Conservation (phyloP, 2,888 invertebrate species). For the Aethes cnicana region DNA sequence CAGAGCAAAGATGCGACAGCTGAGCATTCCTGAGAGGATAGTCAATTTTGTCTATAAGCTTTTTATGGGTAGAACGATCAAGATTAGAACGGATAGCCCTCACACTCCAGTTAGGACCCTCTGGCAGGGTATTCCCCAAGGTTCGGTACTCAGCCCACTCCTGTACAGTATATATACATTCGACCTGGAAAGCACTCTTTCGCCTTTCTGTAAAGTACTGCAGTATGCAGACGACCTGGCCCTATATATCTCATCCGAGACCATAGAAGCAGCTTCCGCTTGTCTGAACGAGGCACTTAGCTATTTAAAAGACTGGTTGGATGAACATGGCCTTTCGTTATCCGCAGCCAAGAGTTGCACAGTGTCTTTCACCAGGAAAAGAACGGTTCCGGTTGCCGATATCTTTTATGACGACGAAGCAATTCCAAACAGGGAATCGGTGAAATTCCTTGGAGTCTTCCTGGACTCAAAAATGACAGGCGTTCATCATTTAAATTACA, state of each 20-base stretch:
- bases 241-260: conserved; percentile 13
- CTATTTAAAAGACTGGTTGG: too few species aligned
- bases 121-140: conserved; percentile 35
- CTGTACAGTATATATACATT: conserved; percentile 32
- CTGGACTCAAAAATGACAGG: conserved; percentile 31
- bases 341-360: too few species aligned
- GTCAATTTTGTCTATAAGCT: not conserved
- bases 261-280: not conserved
- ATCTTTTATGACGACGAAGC: too few species aligned
- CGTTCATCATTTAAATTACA: conserved; percentile 17
- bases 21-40: conserved; percentile 20
- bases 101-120: conserved; percentile 19
- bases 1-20: conserved; percentile 15
- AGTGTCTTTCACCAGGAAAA: too few species aligned
- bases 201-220: conserved; percentile 16
- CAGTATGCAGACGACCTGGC: conserved; percentile 35
- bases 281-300: conserved; percentile 13
- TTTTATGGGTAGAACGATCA: not conserved
- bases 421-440: too few species aligned
- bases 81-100: not conserved
- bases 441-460: too few species aligned
- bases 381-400: too few species aligned
- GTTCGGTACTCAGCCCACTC: conserved; percentile 34
- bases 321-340: too few species aligned
- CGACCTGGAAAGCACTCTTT: conserved; percentile 16